phyloP scores from a whole-genome alignment of 2,113 vertebrate genomes.

The Myotis brandtii region DNA sequence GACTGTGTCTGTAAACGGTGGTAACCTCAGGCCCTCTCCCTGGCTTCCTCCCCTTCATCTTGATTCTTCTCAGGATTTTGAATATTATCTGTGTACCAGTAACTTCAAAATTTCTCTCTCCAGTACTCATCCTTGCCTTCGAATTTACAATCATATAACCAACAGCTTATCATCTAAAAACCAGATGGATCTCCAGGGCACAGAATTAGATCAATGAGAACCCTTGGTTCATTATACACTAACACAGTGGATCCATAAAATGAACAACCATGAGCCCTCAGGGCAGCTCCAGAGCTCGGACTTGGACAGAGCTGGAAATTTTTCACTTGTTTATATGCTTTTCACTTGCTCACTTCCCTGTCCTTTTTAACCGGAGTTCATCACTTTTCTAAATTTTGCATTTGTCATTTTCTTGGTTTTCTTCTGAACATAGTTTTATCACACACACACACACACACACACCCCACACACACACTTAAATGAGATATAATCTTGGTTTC shows the following conservation, averaged over 20 bases:
- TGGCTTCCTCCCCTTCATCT: background rate
- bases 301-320: background rate
- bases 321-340: background rate
- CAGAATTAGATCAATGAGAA: background rate
- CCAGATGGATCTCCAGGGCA: background rate
- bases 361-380: background rate
- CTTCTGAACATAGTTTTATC: background rate
- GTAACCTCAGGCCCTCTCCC: background rate
- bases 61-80: background rate
- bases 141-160: background rate
- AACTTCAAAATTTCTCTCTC: background rate
- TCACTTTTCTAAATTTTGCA: background rate
- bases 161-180: background rate
- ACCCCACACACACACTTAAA: background rate
- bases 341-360: background rate
- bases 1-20: background rate
- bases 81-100: background rate
- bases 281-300: background rate
- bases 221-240: background rate
- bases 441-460: too few relatives aligned
- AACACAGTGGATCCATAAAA: background rate
- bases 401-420: background rate
- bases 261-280: background rate
- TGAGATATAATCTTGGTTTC: background rate
- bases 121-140: background rate